Evolutionary conservation across 2,113 vertebrate genomes (phyloP), one percentile per base, ranked within the genome.

Genomic region (Strix aluco): DNA sequence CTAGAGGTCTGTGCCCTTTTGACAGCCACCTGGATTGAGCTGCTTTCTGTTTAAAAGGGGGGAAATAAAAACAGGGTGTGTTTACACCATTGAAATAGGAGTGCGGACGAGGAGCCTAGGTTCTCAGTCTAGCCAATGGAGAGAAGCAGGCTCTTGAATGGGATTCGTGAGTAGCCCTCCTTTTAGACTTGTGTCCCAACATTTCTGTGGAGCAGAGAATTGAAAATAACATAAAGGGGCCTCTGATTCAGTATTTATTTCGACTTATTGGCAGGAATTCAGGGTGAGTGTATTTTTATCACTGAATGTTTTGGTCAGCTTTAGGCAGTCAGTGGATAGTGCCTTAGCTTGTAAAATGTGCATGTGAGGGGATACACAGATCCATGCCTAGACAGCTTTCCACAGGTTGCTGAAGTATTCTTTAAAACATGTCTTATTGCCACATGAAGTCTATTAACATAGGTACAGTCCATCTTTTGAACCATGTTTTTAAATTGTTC

Each of bases 281-380:
- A 52, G 51, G 20, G 9, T 75, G 57, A 46, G 34, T 7, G 0
- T 11, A 2, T 18, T 25, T 79, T 42, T 69, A 34, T 29, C 26
- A 16, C 21, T 62, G 55, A 58, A 4, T 26, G 30, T 14, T 75
- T 47, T 23, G 47, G 9, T 74, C 47, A 13, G 25, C 11, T 22
- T 9, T 9, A 59, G 67, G 52, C 46, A 30, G 52, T 19, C 73
- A 26, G 30, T 40, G 29, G 27, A 14, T 23, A 34, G 19, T 4
- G 30, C 15, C 47, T 59, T 71, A 55, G 42, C 46, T 66, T 47
- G 34, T 30, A 5, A 81, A 74, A n/a, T 9, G 38, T n/a, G 23
- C 11, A 2, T 0, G 1, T 25, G 44, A 26, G 7, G 30, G 29
- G 34, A 30, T 40, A 12, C 13, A 4, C 46, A 22, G 29, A 29